Conservation (phyloP, 2,113 vertebrate genomes). For the Petromus typicus region DNA sequence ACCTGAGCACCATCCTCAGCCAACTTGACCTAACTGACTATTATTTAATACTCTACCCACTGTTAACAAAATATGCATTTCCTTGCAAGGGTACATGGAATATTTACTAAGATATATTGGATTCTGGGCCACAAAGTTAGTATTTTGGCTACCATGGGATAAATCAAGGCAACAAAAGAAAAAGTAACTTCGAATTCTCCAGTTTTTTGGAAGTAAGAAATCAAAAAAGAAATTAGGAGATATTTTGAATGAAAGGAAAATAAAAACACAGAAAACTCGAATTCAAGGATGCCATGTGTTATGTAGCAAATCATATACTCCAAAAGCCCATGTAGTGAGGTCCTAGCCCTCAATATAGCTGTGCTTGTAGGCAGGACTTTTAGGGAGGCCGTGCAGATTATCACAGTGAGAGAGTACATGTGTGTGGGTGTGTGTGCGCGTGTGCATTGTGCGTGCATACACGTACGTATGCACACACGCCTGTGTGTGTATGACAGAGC, state of each 20-base stretch:
- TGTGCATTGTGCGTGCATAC: too few relatives aligned
- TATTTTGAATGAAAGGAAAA: neutral
- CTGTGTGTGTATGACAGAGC: neutral
- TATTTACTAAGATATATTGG: neutral
- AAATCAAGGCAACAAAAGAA: neutral
- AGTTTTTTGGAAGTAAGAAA: neutral
- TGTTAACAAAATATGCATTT: neutral
- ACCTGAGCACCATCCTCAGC: neutral
- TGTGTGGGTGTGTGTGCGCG: neutral
- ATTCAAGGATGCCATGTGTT: neutral
- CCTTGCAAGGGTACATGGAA: neutral
- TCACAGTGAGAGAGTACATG: neutral
- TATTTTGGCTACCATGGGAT: neutral
- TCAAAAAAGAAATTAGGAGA: neutral
- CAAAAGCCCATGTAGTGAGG: neutral
- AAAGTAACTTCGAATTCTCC: neutral
- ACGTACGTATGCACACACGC: too few relatives aligned
- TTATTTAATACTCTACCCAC: neutral
- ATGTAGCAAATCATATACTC: neutral
- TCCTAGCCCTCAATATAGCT: neutral
- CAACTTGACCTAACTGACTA: neutral
- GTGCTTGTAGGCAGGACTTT: neutral
- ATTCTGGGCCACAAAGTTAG: neutral
- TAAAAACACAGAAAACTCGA: neutral
- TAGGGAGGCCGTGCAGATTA: neutral